Evolutionary conservation across 2,113 vertebrate genomes (phyloP), one percentile per base, ranked within the genome.

Genomic region (Conger conger): DNA sequence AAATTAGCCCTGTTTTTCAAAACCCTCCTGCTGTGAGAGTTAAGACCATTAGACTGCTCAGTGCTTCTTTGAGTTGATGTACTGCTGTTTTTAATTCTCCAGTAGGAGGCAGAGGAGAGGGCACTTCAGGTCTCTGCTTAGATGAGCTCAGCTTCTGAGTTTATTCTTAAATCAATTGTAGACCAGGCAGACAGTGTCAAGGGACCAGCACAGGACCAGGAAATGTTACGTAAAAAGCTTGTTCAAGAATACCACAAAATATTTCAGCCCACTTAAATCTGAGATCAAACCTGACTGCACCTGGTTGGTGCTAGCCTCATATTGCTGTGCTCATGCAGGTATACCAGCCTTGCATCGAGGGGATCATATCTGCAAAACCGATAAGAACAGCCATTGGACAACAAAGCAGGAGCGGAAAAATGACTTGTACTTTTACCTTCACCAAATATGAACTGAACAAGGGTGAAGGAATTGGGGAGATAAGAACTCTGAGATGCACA

Each of bases 401-500:
- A 76, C 37, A 83, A 82, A 40, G 35, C 77, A 79, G 77, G 20
- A 23, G 36, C 3, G 35, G 4, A 20, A 20, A 79, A 79, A 27
- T 38, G 40, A 17, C 27, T 50, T 50, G 45, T 15, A 50, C 27
- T 3, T 50, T n/a, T 80, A 30, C 20, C 7, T 27, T 17, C 6
- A 4, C 37, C n/a, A 80, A 80, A 80, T 30, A 50, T 38, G 27
- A 80, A 80, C 15, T 78, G 68, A 73, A 33, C 68, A 73, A 73
- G 76, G 5, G 76, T 37, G 76, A 20, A 37, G 76, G 35, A 78
- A 36, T 37, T 20, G 35, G 35, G 36, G 76, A 37, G 76, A 78
- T 73, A 13, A 83, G 53, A 27, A 27, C 38, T 7, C 82, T 80
- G 68, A 90, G 87, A 86, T 85, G 88, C 77, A 76, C 88, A 89